These are phyloP conservation scores for Helicoverpa zea DNA, from an alignment of 1,140 invertebrate genomes.

Conservation along the genomic window DNA sequence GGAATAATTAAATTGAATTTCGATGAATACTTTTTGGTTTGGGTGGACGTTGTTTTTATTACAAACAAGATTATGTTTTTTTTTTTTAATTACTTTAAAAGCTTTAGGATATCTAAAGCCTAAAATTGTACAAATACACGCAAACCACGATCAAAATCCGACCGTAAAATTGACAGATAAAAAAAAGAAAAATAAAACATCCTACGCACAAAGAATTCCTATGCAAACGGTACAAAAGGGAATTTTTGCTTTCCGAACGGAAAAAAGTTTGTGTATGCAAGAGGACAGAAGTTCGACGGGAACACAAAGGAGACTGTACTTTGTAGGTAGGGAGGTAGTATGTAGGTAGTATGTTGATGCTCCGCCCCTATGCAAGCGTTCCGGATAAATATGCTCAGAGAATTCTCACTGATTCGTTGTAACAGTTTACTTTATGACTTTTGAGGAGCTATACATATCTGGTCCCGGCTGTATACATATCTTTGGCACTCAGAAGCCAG, in stretches of 20 bases:
- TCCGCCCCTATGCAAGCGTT: neutral
- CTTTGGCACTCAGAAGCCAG: no score
- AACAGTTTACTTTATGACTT: neutral
- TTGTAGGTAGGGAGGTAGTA: neutral
- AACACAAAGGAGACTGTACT: slow-evolving; percentile 15
- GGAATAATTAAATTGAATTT: neutral
- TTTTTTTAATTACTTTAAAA: neutral
- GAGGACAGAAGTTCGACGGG: slow-evolving; percentile 2
- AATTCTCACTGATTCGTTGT: neutral
- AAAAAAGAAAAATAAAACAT: neutral
- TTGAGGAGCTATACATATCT: no score
- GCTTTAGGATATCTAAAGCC: no score
- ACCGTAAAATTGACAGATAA: neutral
- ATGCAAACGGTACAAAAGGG: slow-evolving; percentile 24
- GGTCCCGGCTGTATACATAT: no score
- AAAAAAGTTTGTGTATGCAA: slow-evolving; percentile 9
- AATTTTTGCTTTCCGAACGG: slow-evolving; percentile 31
- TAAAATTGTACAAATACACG: no score
- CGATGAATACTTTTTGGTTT: slow-evolving; percentile 9
- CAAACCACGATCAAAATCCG: neutral
- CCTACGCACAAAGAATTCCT: slow-evolving; percentile 6
- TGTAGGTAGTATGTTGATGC: neutral
- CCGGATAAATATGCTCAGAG: no score
- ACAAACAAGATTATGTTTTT: no score
- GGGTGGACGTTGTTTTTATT: neutral